phyloP scores from a whole-genome alignment of 2,888 invertebrate species.

The Orthosia incerta region DNA sequence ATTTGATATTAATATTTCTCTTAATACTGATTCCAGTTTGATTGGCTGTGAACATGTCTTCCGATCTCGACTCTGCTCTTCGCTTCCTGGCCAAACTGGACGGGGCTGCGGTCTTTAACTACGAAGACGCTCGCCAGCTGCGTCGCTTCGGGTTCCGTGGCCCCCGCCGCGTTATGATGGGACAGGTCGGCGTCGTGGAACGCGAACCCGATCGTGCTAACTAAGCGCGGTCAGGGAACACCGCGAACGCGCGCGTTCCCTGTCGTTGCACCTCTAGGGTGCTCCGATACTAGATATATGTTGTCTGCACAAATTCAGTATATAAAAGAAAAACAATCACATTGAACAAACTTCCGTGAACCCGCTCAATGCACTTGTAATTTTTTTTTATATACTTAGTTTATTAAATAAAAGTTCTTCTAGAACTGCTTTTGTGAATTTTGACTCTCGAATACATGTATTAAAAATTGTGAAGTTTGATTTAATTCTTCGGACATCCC shows the following conservation, averaged over 20 bases:
- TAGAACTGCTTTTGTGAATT: conserved; percentile 2
- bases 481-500: background rate
- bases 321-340: background rate
- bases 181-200: background rate
- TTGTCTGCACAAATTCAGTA: background rate
- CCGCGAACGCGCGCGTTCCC: background rate
- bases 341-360: background rate
- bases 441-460: background rate
- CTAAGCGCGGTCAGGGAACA: background rate
- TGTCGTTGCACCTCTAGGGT: conserved; percentile 14
- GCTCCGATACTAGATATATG: background rate
- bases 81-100: conserved; percentile 10
- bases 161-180: background rate
- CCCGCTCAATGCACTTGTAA: background rate
- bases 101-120: background rate
- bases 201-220: background rate
- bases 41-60: conserved; percentile 19
- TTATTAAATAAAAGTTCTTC: background rate
- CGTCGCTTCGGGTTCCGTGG: background rate
- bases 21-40: background rate
- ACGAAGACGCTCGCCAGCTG: background rate
- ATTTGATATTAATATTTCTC: background rate
- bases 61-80: conserved; percentile 7
- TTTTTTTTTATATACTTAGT: background rate
- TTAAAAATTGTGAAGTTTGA: background rate